These are phyloP conservation scores for Scrobipalpa costella DNA, from an alignment of 2,888 invertebrate species.

Conservation along the genomic window DNA sequence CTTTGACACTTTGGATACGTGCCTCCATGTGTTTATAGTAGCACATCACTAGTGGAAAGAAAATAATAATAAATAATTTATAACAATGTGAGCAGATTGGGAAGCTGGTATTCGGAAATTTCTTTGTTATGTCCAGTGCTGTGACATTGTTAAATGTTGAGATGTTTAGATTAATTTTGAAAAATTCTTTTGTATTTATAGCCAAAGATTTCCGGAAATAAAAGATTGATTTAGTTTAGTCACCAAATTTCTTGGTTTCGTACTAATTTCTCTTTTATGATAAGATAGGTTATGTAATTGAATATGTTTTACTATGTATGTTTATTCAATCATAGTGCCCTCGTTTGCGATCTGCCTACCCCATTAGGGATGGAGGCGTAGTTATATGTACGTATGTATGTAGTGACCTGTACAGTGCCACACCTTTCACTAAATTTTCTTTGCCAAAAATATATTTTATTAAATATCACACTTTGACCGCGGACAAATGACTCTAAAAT, in stretches of 20 bases:
- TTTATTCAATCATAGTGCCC: too few relatives aligned
- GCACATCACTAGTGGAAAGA: conserved; percentile 50
- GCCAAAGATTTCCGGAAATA: not conserved
- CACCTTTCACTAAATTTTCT: too few relatives aligned
- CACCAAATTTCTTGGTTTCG: too few relatives aligned
- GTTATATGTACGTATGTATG: too few relatives aligned
- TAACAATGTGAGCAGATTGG: conserved; percentile 29
- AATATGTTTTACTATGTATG: too few relatives aligned
- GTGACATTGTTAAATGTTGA: conserved; percentile 24
- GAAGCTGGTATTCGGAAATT: not conserved
- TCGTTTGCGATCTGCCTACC: too few relatives aligned
- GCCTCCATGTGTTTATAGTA: conserved; percentile 61
- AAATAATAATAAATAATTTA: conserved; percentile 22
- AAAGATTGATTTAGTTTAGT: not conserved
- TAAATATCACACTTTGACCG: not conserved
- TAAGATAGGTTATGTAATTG: too few relatives aligned
- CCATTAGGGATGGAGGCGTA: too few relatives aligned
- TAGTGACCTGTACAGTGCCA: too few relatives aligned
- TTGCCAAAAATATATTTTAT: not conserved
- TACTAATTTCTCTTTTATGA: too few relatives aligned
- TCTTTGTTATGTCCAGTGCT: conserved; percentile 18
- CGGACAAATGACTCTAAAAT: conserved; percentile 14
- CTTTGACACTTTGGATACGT: conserved; percentile 67
- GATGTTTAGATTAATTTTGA: conserved; percentile 11
- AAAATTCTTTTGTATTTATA: not conserved